These are phyloP conservation scores for Lepidocyrtoides sp. DNA, from an alignment of 2,888 invertebrate species.

Conservation along the genomic window DNA sequence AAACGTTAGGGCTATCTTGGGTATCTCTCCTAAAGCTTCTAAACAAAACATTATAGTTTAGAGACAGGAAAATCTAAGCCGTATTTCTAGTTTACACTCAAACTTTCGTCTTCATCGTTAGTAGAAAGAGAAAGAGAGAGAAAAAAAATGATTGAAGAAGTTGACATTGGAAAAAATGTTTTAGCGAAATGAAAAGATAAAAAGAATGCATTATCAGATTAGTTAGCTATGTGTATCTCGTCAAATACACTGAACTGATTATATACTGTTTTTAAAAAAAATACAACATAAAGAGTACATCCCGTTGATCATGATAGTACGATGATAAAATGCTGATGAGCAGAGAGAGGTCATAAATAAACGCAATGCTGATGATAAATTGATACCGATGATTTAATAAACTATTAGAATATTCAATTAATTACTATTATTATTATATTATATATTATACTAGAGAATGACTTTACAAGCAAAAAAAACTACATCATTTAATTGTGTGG, in stretches of 20 bases:
- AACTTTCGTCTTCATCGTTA: slow-evolving; percentile 2
- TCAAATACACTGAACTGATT: slow-evolving; percentile 61
- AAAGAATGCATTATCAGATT: slow-evolving; percentile 26
- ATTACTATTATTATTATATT: slow-evolving; percentile 41
- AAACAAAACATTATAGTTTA: slow-evolving; percentile 5
- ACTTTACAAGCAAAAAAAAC: slow-evolving; percentile 22
- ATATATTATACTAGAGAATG: slow-evolving; percentile 47
- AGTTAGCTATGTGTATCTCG: slow-evolving; percentile 51
- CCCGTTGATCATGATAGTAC: slow-evolving; percentile 38
- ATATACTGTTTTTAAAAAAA: slow-evolving; percentile 51
- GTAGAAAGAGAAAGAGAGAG: not conserved
- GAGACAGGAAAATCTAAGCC: slow-evolving; percentile 35
- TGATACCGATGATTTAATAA: slow-evolving; percentile 51
- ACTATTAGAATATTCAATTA: too few relatives aligned
- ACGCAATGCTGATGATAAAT: slow-evolving; percentile 41
- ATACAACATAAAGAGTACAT: not conserved
- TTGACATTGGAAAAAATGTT: slow-evolving; percentile 12
- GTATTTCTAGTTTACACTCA: slow-evolving; percentile 37
- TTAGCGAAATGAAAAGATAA: slow-evolving; percentile 36
- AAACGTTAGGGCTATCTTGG: slow-evolving; percentile 2
- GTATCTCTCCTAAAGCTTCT: slow-evolving; percentile 45
- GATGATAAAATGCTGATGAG: not conserved
- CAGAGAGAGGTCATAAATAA: slow-evolving; percentile 53
- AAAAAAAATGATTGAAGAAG: slow-evolving; percentile 10
- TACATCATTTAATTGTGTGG: not conserved